These are phyloP conservation scores for Pyrocoelia pectoralis DNA, from an alignment of 2,888 invertebrate species.

Conservation along the genomic window DNA sequence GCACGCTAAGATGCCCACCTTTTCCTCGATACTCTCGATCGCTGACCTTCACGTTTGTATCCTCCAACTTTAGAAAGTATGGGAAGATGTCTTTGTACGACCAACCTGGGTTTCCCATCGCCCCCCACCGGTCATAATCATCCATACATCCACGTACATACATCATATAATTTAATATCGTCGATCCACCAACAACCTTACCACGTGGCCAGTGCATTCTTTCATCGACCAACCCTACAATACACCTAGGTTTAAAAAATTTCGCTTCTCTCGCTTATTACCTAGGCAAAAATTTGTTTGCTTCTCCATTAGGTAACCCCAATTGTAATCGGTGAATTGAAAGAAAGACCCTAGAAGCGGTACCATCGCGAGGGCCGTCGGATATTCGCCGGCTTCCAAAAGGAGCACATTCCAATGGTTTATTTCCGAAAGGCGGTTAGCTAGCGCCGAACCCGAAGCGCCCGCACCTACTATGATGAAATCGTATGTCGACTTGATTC, in stretches of 20 bases:
- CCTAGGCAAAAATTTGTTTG: slow-evolving; percentile 64
- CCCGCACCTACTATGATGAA: slow-evolving; percentile 76
- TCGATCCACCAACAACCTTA: slow-evolving; percentile 62
- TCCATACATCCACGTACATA: slow-evolving; percentile 66
- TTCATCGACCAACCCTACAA: slow-evolving; percentile 55
- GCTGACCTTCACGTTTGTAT: slow-evolving; percentile 50
- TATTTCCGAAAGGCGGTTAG: slow-evolving; percentile 73
- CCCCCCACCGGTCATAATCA: slow-evolving; percentile 72
- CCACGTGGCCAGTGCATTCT: slow-evolving; percentile 57
- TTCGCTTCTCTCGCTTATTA: too few relatives aligned
- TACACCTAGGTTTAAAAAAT: too few relatives aligned
- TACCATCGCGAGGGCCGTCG: slow-evolving; percentile 63
- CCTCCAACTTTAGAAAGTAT: too few relatives aligned
- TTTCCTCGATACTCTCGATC: slow-evolving; percentile 55
- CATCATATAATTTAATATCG: slow-evolving; percentile 61
- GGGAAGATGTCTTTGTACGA: too few relatives aligned
- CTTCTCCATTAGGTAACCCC: slow-evolving; percentile 68
- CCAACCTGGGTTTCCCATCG: too few relatives aligned
- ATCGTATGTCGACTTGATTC: too few relatives aligned
- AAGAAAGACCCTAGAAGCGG: slow-evolving; percentile 64
- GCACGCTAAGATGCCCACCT: slow-evolving; percentile 57
- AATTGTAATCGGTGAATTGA: slow-evolving; percentile 67
- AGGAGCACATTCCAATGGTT: slow-evolving; percentile 68
- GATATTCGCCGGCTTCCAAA: slow-evolving; percentile 69
- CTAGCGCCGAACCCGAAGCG: slow-evolving; percentile 74